phyloP scores from a whole-genome alignment of 2,888 invertebrate genomes.

The Therioaphis trifolii region DNA sequence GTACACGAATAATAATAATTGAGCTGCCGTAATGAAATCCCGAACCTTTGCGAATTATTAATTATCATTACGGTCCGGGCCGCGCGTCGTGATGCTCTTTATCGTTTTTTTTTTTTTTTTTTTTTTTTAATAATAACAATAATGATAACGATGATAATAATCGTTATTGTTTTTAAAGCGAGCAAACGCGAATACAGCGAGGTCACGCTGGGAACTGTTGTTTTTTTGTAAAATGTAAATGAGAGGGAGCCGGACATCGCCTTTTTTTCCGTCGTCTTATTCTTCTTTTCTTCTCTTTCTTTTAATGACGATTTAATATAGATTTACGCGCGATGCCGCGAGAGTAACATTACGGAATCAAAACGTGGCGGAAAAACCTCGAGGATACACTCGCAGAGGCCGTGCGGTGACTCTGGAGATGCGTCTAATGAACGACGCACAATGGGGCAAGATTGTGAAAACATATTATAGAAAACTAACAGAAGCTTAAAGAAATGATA shows the following conservation, averaged over 20 bases:
- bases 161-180: constrained; percentile 18
- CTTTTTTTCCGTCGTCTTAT: no score
- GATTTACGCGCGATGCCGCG: constrained; percentile 6
- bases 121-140: no score
- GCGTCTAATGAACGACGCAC: not conserved
- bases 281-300: not conserved
- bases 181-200: no score
- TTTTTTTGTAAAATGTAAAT: constrained; percentile 27
- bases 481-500: no score
- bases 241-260: not conserved
- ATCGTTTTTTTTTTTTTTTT: constrained; percentile 4
- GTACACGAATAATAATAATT: constrained; percentile 34
- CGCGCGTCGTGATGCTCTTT: not conserved
- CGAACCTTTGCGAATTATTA: constrained; percentile 40
- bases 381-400: no score
- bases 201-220: not conserved
- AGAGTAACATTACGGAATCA: constrained; percentile 21
- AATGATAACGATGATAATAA: constrained; percentile 6
- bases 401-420: no score
- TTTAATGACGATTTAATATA: constrained; percentile 8
- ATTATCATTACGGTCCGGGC: constrained; percentile 17
- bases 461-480: no score
- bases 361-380: constrained; percentile 38
- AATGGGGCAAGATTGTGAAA: no score
- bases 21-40: constrained; percentile 36